Base-by-base conservation (phyloP, 2,888 invertebrate species). In the Athalia circularis region DNA sequence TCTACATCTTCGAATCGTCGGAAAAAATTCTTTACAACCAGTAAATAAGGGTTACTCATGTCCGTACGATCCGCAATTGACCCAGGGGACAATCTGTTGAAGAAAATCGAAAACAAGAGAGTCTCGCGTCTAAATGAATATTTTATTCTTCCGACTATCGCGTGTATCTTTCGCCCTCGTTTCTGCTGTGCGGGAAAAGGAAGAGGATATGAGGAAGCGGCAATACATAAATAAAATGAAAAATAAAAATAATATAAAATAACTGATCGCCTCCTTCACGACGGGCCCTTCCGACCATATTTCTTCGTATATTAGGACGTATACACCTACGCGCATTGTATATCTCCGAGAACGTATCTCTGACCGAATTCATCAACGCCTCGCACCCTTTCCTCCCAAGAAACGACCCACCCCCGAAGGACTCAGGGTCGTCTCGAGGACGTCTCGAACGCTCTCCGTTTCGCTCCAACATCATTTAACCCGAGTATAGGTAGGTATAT, bases 311-410 rank as follows among this genome's bases (percentile, higher is more conserved):
- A 72, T 15, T 15, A 59, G 59, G 13, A 72, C 57, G 47, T 29
- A 29, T 29, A 29, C 29, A 0, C 29, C 29, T 29, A 29, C 45
- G 59, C 72, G 54, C 43, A 15, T n/a, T 54, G 54, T 70, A 57
- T 43, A 59, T 72, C 59, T 48, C 11, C 43, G 8, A 13, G 15
- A 72, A 70, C 29, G 45, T 67, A 67, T 50, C 7, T 15, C 67
- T 52, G 15, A 9, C 52, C 67, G 52, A 52, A 67, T 67, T 52
- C 67, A 67, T 65, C 67, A 72, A 59, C 59, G 59, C 59, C 59
- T 59, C 59, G 45, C 59, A 47, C 48, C 48, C 29, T 29, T 29
- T 29, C 29, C 29, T 1, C 29, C 29, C 29, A 2, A 29, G 5
- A 48, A 48, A 48, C 15, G 47, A 48, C 65, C 11, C 65, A 48